Evolutionary conservation across 2,888 invertebrate species (phyloP).

Genomic region (Xanthia togata): DNA sequence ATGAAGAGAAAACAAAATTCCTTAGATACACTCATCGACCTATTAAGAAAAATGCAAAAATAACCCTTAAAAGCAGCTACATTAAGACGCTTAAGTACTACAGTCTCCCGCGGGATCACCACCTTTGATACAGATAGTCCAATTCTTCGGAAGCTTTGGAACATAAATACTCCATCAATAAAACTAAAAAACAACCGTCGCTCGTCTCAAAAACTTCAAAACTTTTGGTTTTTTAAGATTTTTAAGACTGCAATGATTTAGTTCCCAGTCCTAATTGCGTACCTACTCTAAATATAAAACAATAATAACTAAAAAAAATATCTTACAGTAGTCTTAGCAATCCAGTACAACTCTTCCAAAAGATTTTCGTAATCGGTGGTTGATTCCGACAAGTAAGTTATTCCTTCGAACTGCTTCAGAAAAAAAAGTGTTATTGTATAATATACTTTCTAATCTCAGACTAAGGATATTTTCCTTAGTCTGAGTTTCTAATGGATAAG

Average conservation of each 20-base stretch:
- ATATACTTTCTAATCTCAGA: not conserved
- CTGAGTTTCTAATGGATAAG: too few species aligned
- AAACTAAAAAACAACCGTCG: not conserved
- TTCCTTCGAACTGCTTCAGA: conserved; percentile 78
- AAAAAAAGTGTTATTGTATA: conserved; percentile 39
- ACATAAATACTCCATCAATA: not conserved
- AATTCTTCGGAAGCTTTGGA: not conserved
- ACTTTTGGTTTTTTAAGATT: too few species aligned
- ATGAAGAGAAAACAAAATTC: conserved; percentile 41
- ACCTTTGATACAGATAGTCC: not conserved
- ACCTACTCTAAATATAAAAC: not conserved
- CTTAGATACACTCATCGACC: not conserved
- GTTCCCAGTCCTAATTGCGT: not conserved
- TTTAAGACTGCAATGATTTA: too few species aligned
- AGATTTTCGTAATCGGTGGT: conserved; percentile 78
- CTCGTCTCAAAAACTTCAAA: too few species aligned
- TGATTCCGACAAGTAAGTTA: conserved; percentile 77
- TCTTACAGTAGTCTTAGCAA: conserved; percentile 87
- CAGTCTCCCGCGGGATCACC: too few species aligned
- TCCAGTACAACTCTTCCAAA: conserved; percentile 85
- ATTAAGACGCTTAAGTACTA: not conserved
- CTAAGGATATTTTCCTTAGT: too few species aligned
- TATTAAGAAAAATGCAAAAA: not conserved
- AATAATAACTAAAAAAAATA: conserved; percentile 52
- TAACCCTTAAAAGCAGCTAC: not conserved